These are phyloP conservation scores for Edolisoma coerulescens DNA, from an alignment of 2,113 vertebrate species.

Conservation along the genomic window DNA sequence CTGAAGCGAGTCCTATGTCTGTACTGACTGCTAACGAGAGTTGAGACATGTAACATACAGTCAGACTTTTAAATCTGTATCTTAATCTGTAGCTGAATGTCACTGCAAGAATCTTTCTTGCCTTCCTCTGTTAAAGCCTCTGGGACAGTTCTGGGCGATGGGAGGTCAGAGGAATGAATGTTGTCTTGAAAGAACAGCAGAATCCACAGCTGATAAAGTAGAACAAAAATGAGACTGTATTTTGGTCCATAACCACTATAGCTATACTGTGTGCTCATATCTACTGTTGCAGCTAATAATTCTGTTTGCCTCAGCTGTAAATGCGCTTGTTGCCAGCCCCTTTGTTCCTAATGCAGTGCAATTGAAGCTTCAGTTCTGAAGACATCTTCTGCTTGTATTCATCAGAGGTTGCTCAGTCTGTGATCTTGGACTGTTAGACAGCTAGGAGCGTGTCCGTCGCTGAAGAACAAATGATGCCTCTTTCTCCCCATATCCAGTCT, in stretches of 20 bases:
- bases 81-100: neutral
- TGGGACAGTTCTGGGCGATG: neutral
- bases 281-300: neutral
- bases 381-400: neutral
- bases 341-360: neutral
- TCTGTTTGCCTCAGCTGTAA: neutral
- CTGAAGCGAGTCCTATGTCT: neutral
- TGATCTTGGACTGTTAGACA: neutral
- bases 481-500: neutral
- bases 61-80: neutral
- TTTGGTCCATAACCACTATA: neutral
- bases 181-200: neutral
- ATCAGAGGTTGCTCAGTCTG: neutral
- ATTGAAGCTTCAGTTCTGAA: neutral
- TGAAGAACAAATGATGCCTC: neutral
- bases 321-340: neutral
- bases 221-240: neutral
- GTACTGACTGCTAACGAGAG: neutral
- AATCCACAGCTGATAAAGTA: neutral
- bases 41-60: neutral
- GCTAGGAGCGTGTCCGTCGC: rapidly evolving
- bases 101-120: neutral
- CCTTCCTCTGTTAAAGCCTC: constrained; percentile 3
- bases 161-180: neutral
- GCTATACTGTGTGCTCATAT: neutral